A percentile compares a stretch with the other conserved stretches of the same genome.
Conservation (phyloP, 1,140 invertebrate species). For the Anoplolepis gracilipes region DNA sequence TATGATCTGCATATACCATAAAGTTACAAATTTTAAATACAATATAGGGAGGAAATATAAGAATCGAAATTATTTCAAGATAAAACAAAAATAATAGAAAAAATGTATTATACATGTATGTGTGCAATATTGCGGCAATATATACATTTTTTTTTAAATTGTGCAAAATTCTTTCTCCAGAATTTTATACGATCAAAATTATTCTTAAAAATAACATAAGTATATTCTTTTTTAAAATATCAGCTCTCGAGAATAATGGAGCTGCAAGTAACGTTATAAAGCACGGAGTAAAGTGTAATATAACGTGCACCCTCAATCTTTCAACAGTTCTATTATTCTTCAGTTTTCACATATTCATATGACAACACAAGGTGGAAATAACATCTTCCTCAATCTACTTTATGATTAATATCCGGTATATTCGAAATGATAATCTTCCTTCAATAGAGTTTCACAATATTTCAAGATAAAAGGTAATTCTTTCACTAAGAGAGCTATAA, state of each 20-base stretch:
- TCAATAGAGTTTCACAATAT: not conserved
- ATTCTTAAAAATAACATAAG: not conserved
- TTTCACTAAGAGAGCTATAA: slow-evolving; percentile 11
- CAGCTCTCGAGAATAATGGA: not conserved
- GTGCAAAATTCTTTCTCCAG: no score
- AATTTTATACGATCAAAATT: not conserved
- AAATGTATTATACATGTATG: no score
- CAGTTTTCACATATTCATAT: slow-evolving; percentile 16
- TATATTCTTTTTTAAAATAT: slow-evolving; percentile 7
- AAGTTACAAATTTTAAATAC: no score
- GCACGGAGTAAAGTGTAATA: not conserved
- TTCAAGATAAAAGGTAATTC: slow-evolving; percentile 35
- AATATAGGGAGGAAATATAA: no score
- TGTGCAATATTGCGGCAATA: no score
- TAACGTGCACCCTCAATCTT: slow-evolving; percentile 6
- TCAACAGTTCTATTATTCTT: slow-evolving; percentile 36
- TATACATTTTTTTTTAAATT: no score
- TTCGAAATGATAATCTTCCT: slow-evolving; percentile 47
- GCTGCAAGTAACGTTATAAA: slow-evolving; percentile 22
- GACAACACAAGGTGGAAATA: slow-evolving; percentile 19
- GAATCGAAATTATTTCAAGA: no score
- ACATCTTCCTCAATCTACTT: not conserved
- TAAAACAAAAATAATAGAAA: no score
- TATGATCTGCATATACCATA: no score
- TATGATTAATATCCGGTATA: slow-evolving; percentile 41